phyloP scores from a whole-genome alignment of 2,888 invertebrate species.

The Himalopsyche kuldschensis region DNA sequence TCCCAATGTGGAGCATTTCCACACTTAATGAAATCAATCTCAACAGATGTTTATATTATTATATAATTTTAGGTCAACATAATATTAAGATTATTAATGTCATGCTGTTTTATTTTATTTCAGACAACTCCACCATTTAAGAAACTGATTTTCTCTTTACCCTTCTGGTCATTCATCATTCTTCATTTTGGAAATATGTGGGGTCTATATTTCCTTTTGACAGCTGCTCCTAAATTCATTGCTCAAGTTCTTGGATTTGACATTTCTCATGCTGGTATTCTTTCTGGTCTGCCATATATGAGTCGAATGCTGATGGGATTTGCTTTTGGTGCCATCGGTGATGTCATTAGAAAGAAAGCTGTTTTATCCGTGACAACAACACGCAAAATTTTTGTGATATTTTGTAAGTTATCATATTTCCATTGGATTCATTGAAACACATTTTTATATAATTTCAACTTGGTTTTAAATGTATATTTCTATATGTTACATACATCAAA shows the following conservation, averaged over 20 bases:
- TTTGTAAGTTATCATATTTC: slow-evolving; percentile 58
- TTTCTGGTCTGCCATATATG: slow-evolving; percentile 72
- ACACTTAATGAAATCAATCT: no score
- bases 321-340: slow-evolving; percentile 71
- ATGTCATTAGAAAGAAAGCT: slow-evolving; percentile 58
- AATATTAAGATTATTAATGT: background rate
- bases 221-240: slow-evolving; percentile 74
- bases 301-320: slow-evolving; percentile 70
- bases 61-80: no score
- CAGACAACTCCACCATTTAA: slow-evolving; percentile 69
- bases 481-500: background rate
- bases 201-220: slow-evolving; percentile 75
- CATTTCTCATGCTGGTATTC: slow-evolving; percentile 68
- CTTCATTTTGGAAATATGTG: slow-evolving; percentile 77
- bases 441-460: background rate
- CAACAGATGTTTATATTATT: no score
- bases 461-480: slow-evolving; percentile 44
- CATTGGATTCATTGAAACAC: background rate
- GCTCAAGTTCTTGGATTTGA: slow-evolving; percentile 73
- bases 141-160: slow-evolving; percentile 64
- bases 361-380: slow-evolving; percentile 58
- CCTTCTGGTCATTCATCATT: slow-evolving; percentile 67
- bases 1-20: no score
- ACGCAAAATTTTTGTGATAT: slow-evolving; percentile 67
- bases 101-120: slow-evolving; percentile 42